A percentile compares a stretch with the other conserved stretches of the same genome.
Evolutionary conservation across 2,113 vertebrate genomes (phyloP).

Genomic region (Trogon surrucura): DNA sequence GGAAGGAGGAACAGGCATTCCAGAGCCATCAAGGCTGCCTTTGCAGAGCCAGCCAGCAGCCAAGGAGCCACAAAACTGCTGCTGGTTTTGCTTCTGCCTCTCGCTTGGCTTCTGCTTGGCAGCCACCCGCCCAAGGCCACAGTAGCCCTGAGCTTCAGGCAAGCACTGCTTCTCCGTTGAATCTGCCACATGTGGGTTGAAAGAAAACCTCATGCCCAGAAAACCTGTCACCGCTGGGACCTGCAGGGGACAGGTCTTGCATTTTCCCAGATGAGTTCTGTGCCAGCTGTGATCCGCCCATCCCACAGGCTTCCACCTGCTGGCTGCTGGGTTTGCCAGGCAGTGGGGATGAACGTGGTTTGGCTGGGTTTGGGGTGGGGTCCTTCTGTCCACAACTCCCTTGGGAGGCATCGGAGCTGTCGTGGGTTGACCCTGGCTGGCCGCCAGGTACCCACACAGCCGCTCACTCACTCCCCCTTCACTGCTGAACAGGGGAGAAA

Average conservation of each 20-base stretch:
- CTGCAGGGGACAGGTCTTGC: not conserved
- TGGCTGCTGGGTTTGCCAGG: accelerated
- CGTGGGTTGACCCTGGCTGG: no score
- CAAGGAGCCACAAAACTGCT: not conserved
- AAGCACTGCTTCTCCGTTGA: not conserved
- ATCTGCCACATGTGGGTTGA: not conserved
- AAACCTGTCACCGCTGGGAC: not conserved
- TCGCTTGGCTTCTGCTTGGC: not conserved
- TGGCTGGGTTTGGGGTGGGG: not conserved
- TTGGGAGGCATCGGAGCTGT: not conserved
- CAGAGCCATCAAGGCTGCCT: not conserved
- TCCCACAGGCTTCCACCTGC: accelerated
- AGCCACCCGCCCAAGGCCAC: accelerated
- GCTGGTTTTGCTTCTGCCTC: not conserved
- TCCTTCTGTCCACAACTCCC: not conserved
- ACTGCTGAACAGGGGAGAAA: no score
- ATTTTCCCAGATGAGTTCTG: accelerated
- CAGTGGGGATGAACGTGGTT: no score
- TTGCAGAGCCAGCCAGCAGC: not conserved
- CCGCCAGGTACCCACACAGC: no score
- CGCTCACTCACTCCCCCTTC: no score
- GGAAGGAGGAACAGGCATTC: not conserved
- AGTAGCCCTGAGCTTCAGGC: not conserved
- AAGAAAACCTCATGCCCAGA: not conserved
- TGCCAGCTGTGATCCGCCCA: not conserved